Base-by-base conservation (phyloP, 2,888 invertebrate genomes). In the Aproaerema taeniolella region DNA sequence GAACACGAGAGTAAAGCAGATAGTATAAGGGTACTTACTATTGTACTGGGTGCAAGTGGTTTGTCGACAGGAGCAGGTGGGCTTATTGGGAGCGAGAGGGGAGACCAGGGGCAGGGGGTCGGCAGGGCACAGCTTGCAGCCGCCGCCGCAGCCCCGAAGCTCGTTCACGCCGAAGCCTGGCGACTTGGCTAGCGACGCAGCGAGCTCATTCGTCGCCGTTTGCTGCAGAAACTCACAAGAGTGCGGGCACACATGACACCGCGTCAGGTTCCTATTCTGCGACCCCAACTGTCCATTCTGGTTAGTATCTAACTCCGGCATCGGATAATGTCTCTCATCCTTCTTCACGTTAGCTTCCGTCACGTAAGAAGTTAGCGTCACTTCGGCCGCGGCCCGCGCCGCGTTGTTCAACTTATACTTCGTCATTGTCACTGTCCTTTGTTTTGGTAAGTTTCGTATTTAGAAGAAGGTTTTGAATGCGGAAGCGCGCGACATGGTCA, bases 371-470 rank as follows among this genome's bases (percentile, higher is more conserved):
- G 85, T 86, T n/a, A 86, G 58, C 0, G 82, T 85, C 57, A 86
- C 86, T 49, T 81, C 81, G 6, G 79, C 70, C 17, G 80, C 55
- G 6, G 81, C 70, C 0, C 74, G 68, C 32, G 67, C 60, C 8
- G 73, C 68, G 52, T 87, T 85, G 59, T 85, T 88, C 54, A 89
- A 55, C 55, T 88, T 89, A 61, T 88, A 89, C 58, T 89, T 89
- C 37, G 88, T 88, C 88, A 89, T 89, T 47, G 75, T 42, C 17
- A 34, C 14, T 11, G 9, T 17, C 17, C 15, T 15, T 30, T 14
- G 1, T 12, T 9, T 11, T 6, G 7, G 4, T 20, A 6, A 20
- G 7, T 7, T 20, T 6, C 4, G 20, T 20, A 24, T 48, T 59
- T 72, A 80, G 49, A 75, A 79, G 38, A 66, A 41, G n/a, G 74